These are phyloP conservation scores for Cacatua alba DNA, from an alignment of 2,113 vertebrate genomes.

Conservation along the genomic window DNA sequence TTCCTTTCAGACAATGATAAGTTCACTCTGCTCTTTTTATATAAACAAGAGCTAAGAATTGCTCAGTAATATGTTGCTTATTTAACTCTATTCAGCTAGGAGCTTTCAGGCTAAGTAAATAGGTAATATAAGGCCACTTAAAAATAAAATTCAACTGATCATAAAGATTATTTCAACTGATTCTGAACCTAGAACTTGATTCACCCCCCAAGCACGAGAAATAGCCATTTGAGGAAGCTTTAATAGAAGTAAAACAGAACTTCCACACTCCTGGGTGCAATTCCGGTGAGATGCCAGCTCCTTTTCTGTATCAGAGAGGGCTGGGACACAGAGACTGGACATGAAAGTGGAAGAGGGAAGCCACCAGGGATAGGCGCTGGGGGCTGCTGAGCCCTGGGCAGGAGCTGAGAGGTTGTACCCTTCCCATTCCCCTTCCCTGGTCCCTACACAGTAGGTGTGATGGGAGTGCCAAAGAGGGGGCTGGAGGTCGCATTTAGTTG, in stretches of 20 bases:
- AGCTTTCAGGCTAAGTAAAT: conserved; percentile 49
- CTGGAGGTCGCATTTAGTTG: not conserved
- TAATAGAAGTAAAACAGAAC: not conserved
- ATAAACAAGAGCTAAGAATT: conserved; percentile 39
- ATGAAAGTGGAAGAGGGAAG: not conserved
- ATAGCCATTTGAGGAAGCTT: not conserved
- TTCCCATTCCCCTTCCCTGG: not conserved
- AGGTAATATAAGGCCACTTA: not conserved
- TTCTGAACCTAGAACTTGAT: not conserved
- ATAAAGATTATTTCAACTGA: not conserved
- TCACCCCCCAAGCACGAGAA: not conserved
- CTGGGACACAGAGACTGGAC: not conserved
- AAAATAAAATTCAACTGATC: not conserved
- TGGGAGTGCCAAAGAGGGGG: not conserved
- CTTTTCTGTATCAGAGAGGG: not conserved
- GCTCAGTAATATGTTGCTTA: conserved; percentile 26
- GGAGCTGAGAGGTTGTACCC: not conserved
- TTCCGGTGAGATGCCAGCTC: not conserved
- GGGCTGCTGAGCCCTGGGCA: not conserved
- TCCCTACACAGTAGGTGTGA: not conserved
- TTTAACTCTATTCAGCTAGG: conserved; percentile 38
- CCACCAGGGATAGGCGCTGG: not conserved
- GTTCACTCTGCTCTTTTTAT: not conserved
- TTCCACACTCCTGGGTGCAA: not conserved
- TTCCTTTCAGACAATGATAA: conserved; percentile 33